Conservation (phyloP, 1,140 invertebrate genomes). For the Drosophila insularis region DNA sequence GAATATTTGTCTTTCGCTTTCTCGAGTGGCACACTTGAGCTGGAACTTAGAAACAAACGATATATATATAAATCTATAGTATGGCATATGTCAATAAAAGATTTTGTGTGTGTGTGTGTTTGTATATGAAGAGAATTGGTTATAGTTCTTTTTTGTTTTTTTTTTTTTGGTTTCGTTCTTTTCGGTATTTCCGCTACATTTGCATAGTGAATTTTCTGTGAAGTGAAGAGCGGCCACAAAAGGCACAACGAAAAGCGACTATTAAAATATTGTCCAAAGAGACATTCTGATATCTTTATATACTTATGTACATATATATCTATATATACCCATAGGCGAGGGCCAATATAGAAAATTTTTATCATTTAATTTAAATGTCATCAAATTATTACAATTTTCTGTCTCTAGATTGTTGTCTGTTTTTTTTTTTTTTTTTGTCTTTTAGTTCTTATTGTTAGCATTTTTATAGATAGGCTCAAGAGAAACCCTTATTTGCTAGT, state of each 20-base stretch:
- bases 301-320: not conserved
- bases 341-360: not conserved
- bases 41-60: conserved; percentile 41
- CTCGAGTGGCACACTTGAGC: conserved; percentile 70
- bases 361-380: no score
- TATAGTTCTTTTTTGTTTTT: not conserved
- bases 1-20: conserved; percentile 23
- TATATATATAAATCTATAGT: conserved; percentile 15
- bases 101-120: not conserved
- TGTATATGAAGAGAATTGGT: conserved; percentile 1
- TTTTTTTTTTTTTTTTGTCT: no score
- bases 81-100: conserved; percentile 10
- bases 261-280: conserved; percentile 17
- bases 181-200: conserved; percentile 74
- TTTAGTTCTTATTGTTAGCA: no score
- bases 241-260: conserved; percentile 12
- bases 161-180: conserved; percentile 24
- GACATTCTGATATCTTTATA: conserved; percentile 9
- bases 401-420: no score
- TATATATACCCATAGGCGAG: not conserved
- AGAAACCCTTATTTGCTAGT: no score
- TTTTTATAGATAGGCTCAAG: no score
- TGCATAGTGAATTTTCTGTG: conserved; percentile 55
- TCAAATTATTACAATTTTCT: no score
- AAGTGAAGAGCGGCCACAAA: conserved; percentile 13